Evolutionary conservation across 64 coral and sea anemone species (phyloP), one percentile per base, ranked within the genome.

Genomic region (Anthopleura sola): DNA sequence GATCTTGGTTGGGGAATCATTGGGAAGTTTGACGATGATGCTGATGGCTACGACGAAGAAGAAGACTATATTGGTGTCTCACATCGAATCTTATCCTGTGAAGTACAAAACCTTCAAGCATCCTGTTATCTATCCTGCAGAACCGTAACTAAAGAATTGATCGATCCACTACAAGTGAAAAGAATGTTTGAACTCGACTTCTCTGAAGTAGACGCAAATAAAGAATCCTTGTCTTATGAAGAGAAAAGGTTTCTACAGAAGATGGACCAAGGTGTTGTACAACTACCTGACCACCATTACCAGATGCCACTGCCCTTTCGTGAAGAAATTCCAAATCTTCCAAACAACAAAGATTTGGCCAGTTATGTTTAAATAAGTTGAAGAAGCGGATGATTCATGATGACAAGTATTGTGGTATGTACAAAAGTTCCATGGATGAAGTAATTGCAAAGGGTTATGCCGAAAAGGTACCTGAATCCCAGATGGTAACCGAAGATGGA

Each of bases 101-200:
- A 53, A 53, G 50, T 53, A 53, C 6, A 83, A 57, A 79, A 84
- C 49, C 24, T 92, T 86, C 17, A 54, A 78, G n/a, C 88, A 88
- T 75, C 57, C 91, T 13, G 23, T 92, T 1, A 74, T n/a, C n/a
- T n/a, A n/a, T n/a, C n/a, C n/a, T n/a, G n/a, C n/a, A 87, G 36
- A 83, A 85, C 4, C 37, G 16, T 23, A 19, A 62, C 84, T 5
- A 88, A 84, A 16, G 86, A 93, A 80, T 69, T 88, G 49, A 93
- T 93, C 37, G 85, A 88, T 49, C 91, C 81, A 64, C 55, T 85
- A 5, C 81, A 93, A 40, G 16, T 93, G 33, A 75, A 49, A 32
- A 39, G 78, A 33, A 60, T 93, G 37, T 32, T 93, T 20, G 91
- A 93, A 47, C 3, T 19, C 82, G 86, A 92, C 82, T 92, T 92